These are phyloP conservation scores for Eupleurogrammus muticus DNA, from an alignment of 2,797 vertebrate genomes.

Conservation along the genomic window DNA sequence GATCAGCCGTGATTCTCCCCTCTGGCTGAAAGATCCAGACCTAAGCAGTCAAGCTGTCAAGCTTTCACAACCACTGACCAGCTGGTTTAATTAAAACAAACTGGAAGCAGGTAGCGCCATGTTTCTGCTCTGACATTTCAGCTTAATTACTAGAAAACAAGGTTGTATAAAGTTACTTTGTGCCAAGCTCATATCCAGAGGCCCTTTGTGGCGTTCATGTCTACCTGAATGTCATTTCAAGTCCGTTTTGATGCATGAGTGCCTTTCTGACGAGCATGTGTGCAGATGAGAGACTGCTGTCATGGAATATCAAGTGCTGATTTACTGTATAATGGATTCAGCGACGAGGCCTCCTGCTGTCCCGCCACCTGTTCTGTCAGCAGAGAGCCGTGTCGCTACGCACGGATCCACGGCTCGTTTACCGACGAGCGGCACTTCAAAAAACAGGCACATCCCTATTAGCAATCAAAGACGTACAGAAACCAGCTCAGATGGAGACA, in stretches of 20 bases:
- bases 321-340: slow-evolving; percentile 80
- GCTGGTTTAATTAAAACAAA: slow-evolving; percentile 24
- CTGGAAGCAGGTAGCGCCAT: slow-evolving; percentile 1
- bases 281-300: slow-evolving; percentile 64
- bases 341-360: slow-evolving; percentile 79
- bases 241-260: slow-evolving; percentile 33
- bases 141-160: slow-evolving; percentile 17
- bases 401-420: slow-evolving; percentile 61
- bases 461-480: slow-evolving; percentile 55
- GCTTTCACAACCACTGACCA: slow-evolving; percentile 4
- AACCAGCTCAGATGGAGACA: slow-evolving; percentile 32
- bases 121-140: slow-evolving; percentile 4
- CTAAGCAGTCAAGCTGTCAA: not conserved
- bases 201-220: not conserved
- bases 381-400: slow-evolving; percentile 44
- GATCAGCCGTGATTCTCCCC: slow-evolving; percentile 27
- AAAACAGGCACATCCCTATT: slow-evolving; percentile 59
- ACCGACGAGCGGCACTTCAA: slow-evolving; percentile 48
- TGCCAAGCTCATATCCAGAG: not conserved
- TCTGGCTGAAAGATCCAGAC: slow-evolving; percentile 30
- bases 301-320: slow-evolving; percentile 76
- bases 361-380: slow-evolving; percentile 81
- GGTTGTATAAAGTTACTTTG: not conserved
- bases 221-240: slow-evolving; percentile 34
- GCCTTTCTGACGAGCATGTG: slow-evolving; percentile 18